Evolutionary conservation across 2,888 invertebrate genomes (phyloP), one percentile per base, ranked within the genome.

Genomic region (Tortricodes alternella): DNA sequence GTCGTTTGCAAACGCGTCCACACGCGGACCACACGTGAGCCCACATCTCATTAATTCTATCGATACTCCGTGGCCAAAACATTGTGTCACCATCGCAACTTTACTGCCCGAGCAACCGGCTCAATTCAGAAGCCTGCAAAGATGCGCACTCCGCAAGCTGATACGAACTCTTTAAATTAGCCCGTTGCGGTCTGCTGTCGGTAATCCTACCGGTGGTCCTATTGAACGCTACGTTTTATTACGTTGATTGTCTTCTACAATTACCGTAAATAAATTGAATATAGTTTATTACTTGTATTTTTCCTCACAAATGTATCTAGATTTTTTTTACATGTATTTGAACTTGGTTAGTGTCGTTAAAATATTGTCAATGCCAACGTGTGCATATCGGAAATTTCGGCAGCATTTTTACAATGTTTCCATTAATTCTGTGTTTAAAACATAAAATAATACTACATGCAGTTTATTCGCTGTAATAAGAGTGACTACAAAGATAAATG

Each of bases 21-120:
- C 74, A 78, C 78, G 74, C 78, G 76, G 89, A 85, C 89, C 89
- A 85, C 89, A 88, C 89, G 83, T 80, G 83, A 71, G 80, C 82
- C 82, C 82, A 78, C 85, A 89, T 89, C 85, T 80, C 83, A 89
- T 90, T 90, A 89, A 90, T 88, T 89, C 89, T 81, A 83, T 83
- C 80, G 84, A 85, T 86, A 85, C 82, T 80, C 79, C 83, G 77
- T 83, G 79, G 80, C 78, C 78, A 73, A 81, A 84, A 82, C 85
- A 83, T 87, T 80, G 84, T 78, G 81, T 78, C 76, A 71, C 78
- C 69, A 76, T 80, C 75, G 72, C 78, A 79, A 76, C 78, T 81
- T 83, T 85, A 84, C 82, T 77, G 78, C 74, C 65, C 58, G 68
- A 66, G 65, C 65, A 74, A 81, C 76, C 75, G 71, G 74, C 75